Evolutionary conservation across 2,888 invertebrate species (phyloP).

Genomic region (Calameuta idolon): DNA sequence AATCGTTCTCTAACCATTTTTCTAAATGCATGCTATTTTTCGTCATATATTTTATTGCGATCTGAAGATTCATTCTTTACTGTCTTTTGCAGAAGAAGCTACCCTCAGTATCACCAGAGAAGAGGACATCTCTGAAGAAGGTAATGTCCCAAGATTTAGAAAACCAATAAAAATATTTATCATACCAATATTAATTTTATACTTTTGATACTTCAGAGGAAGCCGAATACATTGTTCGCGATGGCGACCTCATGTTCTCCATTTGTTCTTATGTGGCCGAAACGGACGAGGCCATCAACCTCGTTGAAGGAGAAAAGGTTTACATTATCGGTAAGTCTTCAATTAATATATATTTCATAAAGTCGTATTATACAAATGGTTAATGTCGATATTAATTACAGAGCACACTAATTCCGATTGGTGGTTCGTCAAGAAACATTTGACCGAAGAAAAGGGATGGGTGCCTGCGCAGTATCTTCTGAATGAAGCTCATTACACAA

Average conservation of each 20-base stretch:
- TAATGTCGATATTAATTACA: slow-evolving; percentile 43
- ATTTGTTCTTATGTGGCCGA: slow-evolving; percentile 89
- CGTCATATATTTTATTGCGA: slow-evolving; percentile 5
- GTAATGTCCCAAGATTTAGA: slow-evolving; percentile 45
- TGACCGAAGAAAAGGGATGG: slow-evolving; percentile 93
- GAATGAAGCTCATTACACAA: slow-evolving; percentile 83
- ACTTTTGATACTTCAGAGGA: slow-evolving; percentile 49
- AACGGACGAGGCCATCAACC: slow-evolving; percentile 86
- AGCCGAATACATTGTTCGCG: slow-evolving; percentile 70
- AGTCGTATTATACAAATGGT: slow-evolving; percentile 8
- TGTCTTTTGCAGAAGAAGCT: slow-evolving; percentile 74
- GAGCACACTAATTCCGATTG: slow-evolving; percentile 89
- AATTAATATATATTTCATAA: slow-evolving; percentile 9
- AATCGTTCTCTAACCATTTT: neutral
- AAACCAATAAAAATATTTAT: slow-evolving; percentile 16
- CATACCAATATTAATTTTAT: slow-evolving; percentile 8
- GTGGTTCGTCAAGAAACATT: slow-evolving; percentile 92
- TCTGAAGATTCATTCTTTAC: slow-evolving; percentile 24
- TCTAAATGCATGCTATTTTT: neutral
- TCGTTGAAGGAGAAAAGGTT: slow-evolving; percentile 91
- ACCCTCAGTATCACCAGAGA: slow-evolving; percentile 78
- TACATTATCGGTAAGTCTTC: slow-evolving; percentile 78
- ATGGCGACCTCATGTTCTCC: slow-evolving; percentile 84
- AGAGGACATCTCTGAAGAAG: slow-evolving; percentile 74
- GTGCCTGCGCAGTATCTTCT: slow-evolving; percentile 91